These are phyloP conservation scores for Athrips mouffetella DNA, from an alignment of 2,888 invertebrate genomes.

Conservation along the genomic window DNA sequence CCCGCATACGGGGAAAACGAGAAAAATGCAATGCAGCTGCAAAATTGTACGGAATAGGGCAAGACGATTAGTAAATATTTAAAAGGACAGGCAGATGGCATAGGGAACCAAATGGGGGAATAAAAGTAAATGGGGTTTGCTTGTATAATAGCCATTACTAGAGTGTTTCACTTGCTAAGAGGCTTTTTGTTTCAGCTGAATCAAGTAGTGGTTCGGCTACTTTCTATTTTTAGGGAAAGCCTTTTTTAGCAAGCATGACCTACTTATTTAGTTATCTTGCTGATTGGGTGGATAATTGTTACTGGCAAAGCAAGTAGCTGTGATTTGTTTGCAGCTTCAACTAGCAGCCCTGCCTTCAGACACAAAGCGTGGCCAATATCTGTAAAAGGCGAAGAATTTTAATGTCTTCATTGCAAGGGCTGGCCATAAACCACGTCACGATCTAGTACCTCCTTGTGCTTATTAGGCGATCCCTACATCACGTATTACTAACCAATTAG, in stretches of 20 bases:
- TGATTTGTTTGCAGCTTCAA: not conserved
- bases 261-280: too few species aligned
- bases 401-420: slow-evolving; percentile 52
- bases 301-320: not conserved
- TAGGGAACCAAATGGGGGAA: not conserved
- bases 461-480: slow-evolving; percentile 24
- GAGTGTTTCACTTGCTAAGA: too few species aligned
- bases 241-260: too few species aligned
- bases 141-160: too few species aligned
- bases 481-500: slow-evolving; percentile 9
- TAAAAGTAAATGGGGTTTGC: not conserved
- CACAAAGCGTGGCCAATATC: slow-evolving; percentile 27
- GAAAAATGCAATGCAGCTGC: slow-evolving; percentile 2
- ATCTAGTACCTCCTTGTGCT: slow-evolving; percentile 26
- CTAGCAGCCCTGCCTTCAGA: slow-evolving; percentile 13
- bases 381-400: slow-evolving; percentile 52
- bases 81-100: not conserved
- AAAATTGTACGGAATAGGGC: not conserved
- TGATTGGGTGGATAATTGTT: not conserved
- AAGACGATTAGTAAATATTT: slow-evolving; percentile 8
- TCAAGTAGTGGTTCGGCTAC: too few species aligned
- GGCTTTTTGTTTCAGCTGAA: too few species aligned
- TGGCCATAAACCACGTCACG: slow-evolving; percentile 24
- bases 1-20: slow-evolving; percentile 1
- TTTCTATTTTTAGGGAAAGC: too few species aligned